A percentile compares a stretch with the other conserved stretches of the same genome.
These are phyloP conservation scores for Cathartes aura DNA, from an alignment of 2,113 vertebrate species.

Conservation along the genomic window DNA sequence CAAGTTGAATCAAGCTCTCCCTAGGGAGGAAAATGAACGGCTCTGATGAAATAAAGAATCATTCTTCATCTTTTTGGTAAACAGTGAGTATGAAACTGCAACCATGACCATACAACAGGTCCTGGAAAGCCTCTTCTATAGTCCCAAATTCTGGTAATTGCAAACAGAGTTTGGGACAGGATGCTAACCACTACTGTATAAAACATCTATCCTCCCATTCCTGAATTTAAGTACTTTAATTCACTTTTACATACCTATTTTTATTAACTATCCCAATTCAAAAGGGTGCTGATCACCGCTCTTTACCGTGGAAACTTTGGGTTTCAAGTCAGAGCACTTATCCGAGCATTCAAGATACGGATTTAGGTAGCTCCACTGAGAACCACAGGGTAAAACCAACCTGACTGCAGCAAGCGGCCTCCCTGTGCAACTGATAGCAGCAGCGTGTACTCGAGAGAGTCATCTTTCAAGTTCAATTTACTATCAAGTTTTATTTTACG, in stretches of 20 bases:
- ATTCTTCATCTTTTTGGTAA: neutral
- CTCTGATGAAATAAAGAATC: neutral
- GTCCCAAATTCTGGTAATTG: neutral
- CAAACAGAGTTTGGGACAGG: neutral
- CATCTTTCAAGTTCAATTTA: neutral
- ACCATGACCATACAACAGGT: neutral
- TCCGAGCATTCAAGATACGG: accelerated
- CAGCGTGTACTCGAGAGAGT: neutral
- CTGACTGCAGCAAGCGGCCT: neutral
- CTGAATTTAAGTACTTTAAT: neutral
- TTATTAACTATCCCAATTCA: neutral
- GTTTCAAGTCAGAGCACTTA: neutral
- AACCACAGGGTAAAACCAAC: neutral
- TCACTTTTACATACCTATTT: neutral
- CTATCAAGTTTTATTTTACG: neutral
- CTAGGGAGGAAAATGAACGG: neutral
- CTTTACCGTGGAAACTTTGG: neutral
- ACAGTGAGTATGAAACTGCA: neutral
- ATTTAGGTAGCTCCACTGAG: neutral
- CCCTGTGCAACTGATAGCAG: neutral
- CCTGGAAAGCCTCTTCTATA: neutral
- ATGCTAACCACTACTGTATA: neutral
- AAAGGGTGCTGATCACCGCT: neutral
- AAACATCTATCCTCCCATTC: neutral
- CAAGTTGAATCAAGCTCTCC: neutral